Conservation (phyloP, 2,888 invertebrate genomes). For the Noctua pronuba region DNA sequence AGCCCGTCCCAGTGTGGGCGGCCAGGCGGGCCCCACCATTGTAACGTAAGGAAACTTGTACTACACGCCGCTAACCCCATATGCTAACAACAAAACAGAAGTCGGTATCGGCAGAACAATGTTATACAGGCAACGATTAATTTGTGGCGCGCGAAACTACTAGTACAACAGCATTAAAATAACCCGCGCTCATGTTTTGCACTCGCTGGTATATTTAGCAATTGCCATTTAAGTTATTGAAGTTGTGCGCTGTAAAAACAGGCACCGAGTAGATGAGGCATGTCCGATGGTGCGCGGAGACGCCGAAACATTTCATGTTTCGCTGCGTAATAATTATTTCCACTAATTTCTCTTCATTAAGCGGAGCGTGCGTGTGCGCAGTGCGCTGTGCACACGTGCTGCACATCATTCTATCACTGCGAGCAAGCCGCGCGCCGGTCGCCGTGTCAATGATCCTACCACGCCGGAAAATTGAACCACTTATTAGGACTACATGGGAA, state of each 20-base stretch:
- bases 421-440: conserved; percentile 16
- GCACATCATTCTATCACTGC: conserved; percentile 30
- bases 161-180: conserved; percentile 42
- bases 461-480: conserved; percentile 29
- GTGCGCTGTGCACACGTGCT: conserved; percentile 56
- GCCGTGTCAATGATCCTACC: conserved; percentile 60
- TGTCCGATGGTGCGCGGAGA: conserved; percentile 57
- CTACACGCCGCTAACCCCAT: background rate
- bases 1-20: conserved; percentile 44
- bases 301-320: conserved; percentile 60
- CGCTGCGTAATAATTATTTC: conserved; percentile 60
- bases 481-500: conserved; percentile 17
- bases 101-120: background rate
- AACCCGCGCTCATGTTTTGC: conserved; percentile 22
- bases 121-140: conserved; percentile 11
- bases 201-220: conserved; percentile 35
- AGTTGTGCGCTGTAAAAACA: conserved; percentile 29
- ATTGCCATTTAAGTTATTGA: conserved; percentile 41
- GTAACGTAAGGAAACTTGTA: conserved; percentile 30
- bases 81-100: conserved; percentile 1
- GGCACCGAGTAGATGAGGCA: conserved; percentile 9
- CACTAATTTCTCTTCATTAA: conserved; percentile 72
- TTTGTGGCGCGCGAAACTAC: conserved; percentile 32
- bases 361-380: conserved; percentile 43
- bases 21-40: conserved; percentile 19